phyloP scores from a whole-genome alignment of 2,888 invertebrate genomes.

The Lamproptera curius region DNA sequence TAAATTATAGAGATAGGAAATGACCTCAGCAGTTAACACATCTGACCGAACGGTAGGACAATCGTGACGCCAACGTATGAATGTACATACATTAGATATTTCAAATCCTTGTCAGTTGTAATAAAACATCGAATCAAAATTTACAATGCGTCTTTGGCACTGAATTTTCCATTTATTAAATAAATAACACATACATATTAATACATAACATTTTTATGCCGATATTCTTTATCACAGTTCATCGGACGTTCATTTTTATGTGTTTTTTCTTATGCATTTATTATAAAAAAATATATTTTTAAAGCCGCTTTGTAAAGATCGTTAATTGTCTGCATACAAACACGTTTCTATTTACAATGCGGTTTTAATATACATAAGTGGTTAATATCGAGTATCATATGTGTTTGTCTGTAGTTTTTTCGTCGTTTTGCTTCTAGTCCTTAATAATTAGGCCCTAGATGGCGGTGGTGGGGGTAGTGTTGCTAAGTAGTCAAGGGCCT shows the following conservation, averaged over 20 bases:
- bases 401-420: slow-evolving; percentile 17
- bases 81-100: slow-evolving; percentile 28
- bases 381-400: slow-evolving; percentile 25
- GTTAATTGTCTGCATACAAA: no score
- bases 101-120: slow-evolving; percentile 16
- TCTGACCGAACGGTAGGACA: slow-evolving; percentile 29
- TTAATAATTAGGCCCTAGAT: slow-evolving; percentile 40
- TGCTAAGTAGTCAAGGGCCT: slow-evolving; percentile 84
- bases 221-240: slow-evolving; percentile 74
- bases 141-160: slow-evolving; percentile 74
- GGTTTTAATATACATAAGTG: slow-evolving; percentile 37
- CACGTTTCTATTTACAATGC: slow-evolving; percentile 22
- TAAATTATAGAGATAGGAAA: slow-evolving; percentile 43
- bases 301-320: slow-evolving; percentile 41
- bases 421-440: slow-evolving; percentile 15
- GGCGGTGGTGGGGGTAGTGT: slow-evolving; percentile 78
- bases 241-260: slow-evolving; percentile 60
- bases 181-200: slow-evolving; percentile 49
- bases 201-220: slow-evolving; percentile 42
- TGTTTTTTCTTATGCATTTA: slow-evolving; percentile 55
- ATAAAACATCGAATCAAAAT: slow-evolving; percentile 32
- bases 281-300: slow-evolving; percentile 23
- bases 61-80: slow-evolving; percentile 42
- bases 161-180: slow-evolving; percentile 67
- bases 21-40: slow-evolving; percentile 55